phyloP scores from a whole-genome alignment of 1,140 invertebrate genomes.

The Drosophila bipectinata region DNA sequence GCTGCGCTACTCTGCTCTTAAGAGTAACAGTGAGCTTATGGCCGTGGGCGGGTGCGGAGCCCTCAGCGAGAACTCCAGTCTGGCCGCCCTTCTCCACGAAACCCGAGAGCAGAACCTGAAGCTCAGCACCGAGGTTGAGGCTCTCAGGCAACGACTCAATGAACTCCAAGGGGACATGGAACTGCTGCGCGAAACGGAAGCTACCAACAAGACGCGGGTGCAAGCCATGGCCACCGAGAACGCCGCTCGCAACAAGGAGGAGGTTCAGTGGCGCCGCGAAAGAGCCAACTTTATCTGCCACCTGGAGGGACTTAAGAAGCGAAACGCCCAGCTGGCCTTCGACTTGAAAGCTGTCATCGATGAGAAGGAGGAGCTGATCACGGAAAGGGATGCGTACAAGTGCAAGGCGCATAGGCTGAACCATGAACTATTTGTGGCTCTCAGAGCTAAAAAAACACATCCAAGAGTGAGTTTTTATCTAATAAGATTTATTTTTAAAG shows the following conservation, averaged over 20 bases:
- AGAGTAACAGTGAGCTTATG: constrained; percentile 80
- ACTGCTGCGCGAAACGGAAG: constrained; percentile 84
- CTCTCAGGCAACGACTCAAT: constrained; percentile 88
- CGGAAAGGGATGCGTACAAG: constrained; percentile 93
- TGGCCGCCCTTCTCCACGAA: constrained; percentile 85
- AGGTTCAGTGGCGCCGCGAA: constrained; percentile 85
- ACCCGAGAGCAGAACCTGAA: constrained; percentile 88
- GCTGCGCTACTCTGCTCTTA: constrained; percentile 86
- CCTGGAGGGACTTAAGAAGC: constrained; percentile 88
- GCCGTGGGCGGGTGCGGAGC: constrained; percentile 47
- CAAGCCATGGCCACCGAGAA: constrained; percentile 64
- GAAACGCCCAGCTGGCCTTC: constrained; percentile 84
- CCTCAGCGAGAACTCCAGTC: constrained; percentile 67
- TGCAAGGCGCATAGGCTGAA: constrained; percentile 93
- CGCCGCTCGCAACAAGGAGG: constrained; percentile 62
- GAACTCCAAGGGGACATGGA: constrained; percentile 91
- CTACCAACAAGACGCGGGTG: constrained; percentile 59
- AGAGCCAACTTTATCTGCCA: constrained; percentile 89
- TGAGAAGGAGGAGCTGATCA: constrained; percentile 93
- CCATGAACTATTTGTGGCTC: constrained; percentile 90
- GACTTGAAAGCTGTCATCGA: constrained; percentile 92
- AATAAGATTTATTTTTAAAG: not conserved
- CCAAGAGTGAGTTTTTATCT: constrained; percentile 60
- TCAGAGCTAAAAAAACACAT: constrained; percentile 85
- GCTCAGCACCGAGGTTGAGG: constrained; percentile 88